Evolutionary conservation across 2,797 vertebrate genomes (phyloP).

Genomic region (Pseudomugil gertrudae): DNA sequence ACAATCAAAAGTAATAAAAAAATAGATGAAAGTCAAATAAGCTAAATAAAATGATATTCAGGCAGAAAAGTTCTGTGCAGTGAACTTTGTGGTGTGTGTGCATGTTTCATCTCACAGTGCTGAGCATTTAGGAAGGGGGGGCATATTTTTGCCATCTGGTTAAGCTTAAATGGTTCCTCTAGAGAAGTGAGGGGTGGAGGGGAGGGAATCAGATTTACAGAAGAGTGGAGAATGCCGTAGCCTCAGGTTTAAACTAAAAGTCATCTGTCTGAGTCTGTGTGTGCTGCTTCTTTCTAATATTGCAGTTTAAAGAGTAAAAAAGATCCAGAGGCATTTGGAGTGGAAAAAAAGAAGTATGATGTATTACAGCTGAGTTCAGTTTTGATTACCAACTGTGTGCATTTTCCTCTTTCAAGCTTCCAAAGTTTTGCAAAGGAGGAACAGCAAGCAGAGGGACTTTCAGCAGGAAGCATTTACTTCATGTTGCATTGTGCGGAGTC

Average conservation of each 20-base stretch:
- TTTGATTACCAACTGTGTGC: constrained; percentile 26
- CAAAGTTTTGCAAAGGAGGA: constrained; percentile 29
- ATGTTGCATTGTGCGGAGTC: constrained; percentile 40
- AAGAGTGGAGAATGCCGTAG: constrained; percentile 10
- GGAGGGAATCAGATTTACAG: constrained; percentile 25
- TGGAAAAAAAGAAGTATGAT: constrained; percentile 3
- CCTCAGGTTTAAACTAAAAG: constrained; percentile 30
- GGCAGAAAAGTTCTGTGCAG: not conserved
- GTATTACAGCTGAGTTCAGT: not conserved
- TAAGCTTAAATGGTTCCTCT: constrained; percentile 25
- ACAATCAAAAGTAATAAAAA: not conserved
- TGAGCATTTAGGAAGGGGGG: not conserved
- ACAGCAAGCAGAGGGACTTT: constrained; percentile 8
- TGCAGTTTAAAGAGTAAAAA: not conserved
- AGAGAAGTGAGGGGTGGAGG: constrained; percentile 12
- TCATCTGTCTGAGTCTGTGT: constrained; percentile 25
- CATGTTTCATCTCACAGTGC: not conserved
- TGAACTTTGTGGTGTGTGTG: constrained; percentile 4
- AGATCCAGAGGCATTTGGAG: constrained; percentile 9
- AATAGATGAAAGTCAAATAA: not conserved
- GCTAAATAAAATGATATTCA: not conserved
- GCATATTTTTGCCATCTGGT: constrained; percentile 35
- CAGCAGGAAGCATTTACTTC: constrained; percentile 20
- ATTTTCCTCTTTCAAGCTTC: constrained; percentile 39
- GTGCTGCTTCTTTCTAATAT: constrained; percentile 26